A percentile compares a stretch with the other conserved stretches of the same genome.
phyloP scores from a whole-genome alignment of 2,113 vertebrate species.

The Sorex fumeus region DNA sequence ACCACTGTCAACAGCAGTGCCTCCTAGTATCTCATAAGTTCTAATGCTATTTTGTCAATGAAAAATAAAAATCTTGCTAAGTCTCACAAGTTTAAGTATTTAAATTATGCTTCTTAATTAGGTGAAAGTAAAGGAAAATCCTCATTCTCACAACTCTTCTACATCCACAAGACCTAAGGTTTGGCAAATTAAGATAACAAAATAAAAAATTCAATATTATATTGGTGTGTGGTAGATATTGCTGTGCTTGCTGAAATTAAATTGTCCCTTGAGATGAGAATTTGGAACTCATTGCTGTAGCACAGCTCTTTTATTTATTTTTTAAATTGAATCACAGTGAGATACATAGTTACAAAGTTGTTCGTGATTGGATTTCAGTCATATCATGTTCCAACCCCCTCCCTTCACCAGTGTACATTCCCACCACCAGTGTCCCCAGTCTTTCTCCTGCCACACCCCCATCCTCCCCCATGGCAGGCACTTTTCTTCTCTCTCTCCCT shows the following conservation, averaged over 20 bases:
- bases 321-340: too few species aligned
- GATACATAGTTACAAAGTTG: too few species aligned
- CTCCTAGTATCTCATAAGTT: conserved; percentile 36
- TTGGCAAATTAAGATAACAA: conserved; percentile 56
- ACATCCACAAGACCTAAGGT: conserved; percentile 15
- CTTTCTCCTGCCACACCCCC: too few species aligned
- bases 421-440: too few species aligned
- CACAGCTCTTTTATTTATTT: background rate
- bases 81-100: conserved; percentile 49
- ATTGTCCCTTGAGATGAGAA: conserved; percentile 22
- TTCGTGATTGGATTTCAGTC: too few species aligned
- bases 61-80: conserved; percentile 47
- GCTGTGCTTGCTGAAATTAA: conserved; percentile 54
- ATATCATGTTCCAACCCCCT: too few species aligned
- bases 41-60: conserved; percentile 36
- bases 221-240: background rate
- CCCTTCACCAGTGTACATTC: too few species aligned
- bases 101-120: conserved; percentile 66
- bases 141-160: conserved; percentile 44
- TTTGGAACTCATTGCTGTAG: background rate
- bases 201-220: conserved; percentile 49
- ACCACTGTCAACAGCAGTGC: conserved; percentile 37
- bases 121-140: conserved; percentile 21
- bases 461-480: too few species aligned
- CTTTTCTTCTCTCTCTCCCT: too few species aligned